phyloP scores from a whole-genome alignment of 2,797 vertebrate species.

The Molossus molossus region DNA sequence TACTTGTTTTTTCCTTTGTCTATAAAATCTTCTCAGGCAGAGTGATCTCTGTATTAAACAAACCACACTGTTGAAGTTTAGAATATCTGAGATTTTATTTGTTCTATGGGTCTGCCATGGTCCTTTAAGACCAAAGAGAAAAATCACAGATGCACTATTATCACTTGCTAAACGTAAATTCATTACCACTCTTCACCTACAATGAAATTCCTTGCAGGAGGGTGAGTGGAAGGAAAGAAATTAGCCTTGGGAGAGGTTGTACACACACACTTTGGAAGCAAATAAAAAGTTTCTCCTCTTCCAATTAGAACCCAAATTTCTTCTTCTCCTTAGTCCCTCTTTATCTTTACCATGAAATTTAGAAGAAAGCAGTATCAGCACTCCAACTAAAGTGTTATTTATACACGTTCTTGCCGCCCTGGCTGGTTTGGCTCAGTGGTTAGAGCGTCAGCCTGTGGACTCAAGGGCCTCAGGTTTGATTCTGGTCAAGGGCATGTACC shows the following conservation, averaged over 20 bases:
- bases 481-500: no score
- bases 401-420: background rate
- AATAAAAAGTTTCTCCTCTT: slow-evolving; percentile 48
- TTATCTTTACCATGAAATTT: slow-evolving; percentile 13
- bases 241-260: slow-evolving; percentile 24
- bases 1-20: slow-evolving; percentile 53
- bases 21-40: slow-evolving; percentile 57
- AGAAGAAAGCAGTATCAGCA: background rate
- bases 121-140: slow-evolving; percentile 69
- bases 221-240: slow-evolving; percentile 42
- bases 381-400: background rate
- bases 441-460: no score
- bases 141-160: slow-evolving; percentile 54
- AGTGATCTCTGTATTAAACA: slow-evolving; percentile 56
- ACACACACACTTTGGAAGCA: slow-evolving; percentile 54
- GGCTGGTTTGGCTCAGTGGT: no score
- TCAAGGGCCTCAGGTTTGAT: no score
- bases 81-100: slow-evolving; percentile 42
- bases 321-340: background rate
- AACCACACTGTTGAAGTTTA: slow-evolving; percentile 26
- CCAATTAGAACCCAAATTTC: slow-evolving; percentile 6
- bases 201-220: slow-evolving; percentile 50
- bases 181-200: slow-evolving; percentile 42
- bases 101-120: background rate
- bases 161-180: background rate